Percentiles rank a stretch among this genome's conserved stretches.
These are phyloP conservation scores for Ciconia boyciana DNA, from an alignment of 2,113 vertebrate genomes.

Conservation along the genomic window DNA sequence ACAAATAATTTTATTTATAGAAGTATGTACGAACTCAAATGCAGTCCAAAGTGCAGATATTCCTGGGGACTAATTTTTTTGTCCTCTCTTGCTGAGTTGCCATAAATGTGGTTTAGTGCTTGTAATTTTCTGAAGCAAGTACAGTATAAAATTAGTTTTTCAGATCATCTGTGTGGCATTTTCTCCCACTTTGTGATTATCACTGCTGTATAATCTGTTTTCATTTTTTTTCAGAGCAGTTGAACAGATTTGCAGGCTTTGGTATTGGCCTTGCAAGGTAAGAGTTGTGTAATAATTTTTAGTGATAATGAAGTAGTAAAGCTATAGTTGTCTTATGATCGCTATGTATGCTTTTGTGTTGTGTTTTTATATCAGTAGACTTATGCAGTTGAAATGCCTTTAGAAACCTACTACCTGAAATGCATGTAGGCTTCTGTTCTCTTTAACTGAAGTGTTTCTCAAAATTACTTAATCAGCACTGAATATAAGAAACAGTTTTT, in stretches of 20 bases:
- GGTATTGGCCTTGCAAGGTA: conserved; percentile 94
- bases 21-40: background rate
- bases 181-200: background rate
- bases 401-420: background rate
- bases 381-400: background rate
- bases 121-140: background rate
- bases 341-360: fast-evolving
- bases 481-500: background rate
- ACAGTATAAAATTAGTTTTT: background rate
- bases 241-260: conserved; percentile 91
- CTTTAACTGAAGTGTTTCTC: background rate
- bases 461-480: background rate
- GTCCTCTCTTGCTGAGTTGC: background rate
- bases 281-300: background rate
- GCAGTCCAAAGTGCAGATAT: background rate
- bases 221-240: conserved; percentile 76
- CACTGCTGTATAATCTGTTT: conserved; percentile 28
- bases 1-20: background rate
- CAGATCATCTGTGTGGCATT: background rate
- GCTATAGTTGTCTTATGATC: background rate
- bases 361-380: background rate
- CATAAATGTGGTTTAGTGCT: background rate
- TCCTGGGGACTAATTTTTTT: background rate
- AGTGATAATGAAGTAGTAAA: background rate
- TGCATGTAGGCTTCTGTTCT: background rate